phyloP scores from a whole-genome alignment of 2,888 invertebrate species.

The Campopleginae sp. region DNA sequence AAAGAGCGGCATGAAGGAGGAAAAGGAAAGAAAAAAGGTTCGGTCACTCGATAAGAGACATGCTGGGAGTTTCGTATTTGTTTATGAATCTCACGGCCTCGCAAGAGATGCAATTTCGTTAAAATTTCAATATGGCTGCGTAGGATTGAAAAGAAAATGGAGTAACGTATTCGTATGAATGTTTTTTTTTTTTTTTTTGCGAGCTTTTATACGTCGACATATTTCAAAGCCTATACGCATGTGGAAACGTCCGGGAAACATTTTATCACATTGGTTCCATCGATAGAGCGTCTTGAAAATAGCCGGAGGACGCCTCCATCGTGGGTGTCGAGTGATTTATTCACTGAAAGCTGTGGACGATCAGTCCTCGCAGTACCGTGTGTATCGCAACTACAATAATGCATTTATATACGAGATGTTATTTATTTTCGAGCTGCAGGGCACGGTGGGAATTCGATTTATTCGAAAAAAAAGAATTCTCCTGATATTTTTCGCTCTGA shows the following conservation, averaged over 20 bases:
- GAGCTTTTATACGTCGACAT: background rate
- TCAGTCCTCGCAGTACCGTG: slow-evolving; percentile 18
- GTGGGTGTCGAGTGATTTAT: slow-evolving; percentile 81
- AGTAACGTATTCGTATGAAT: background rate
- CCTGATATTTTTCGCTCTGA: background rate
- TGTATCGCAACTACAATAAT: slow-evolving; percentile 8
- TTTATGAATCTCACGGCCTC: background rate
- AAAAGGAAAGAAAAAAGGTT: slow-evolving; percentile 42
- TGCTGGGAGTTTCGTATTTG: slow-evolving; percentile 21
- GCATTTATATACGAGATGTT: slow-evolving; percentile 3
- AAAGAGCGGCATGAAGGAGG: slow-evolving; percentile 7
- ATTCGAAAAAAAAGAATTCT: background rate
- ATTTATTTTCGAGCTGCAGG: background rate
- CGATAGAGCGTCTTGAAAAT: slow-evolving; percentile 78
- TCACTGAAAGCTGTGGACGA: slow-evolving; percentile 76
- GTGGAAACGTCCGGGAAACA: slow-evolving; percentile 45
- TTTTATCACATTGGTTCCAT: slow-evolving; percentile 76
- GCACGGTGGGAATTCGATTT: background rate
- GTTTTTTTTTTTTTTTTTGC: background rate
- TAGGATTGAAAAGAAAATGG: background rate
- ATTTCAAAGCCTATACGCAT: slow-evolving; percentile 8
- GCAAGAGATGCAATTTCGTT: background rate
- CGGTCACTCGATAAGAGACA: slow-evolving; percentile 48
- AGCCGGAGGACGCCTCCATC: slow-evolving; percentile 70
- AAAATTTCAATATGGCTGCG: background rate